Base-by-base conservation (phyloP, 30 jellyfish, hydroid and myxozoan genomes). In the Hydractinia echinata region DNA sequence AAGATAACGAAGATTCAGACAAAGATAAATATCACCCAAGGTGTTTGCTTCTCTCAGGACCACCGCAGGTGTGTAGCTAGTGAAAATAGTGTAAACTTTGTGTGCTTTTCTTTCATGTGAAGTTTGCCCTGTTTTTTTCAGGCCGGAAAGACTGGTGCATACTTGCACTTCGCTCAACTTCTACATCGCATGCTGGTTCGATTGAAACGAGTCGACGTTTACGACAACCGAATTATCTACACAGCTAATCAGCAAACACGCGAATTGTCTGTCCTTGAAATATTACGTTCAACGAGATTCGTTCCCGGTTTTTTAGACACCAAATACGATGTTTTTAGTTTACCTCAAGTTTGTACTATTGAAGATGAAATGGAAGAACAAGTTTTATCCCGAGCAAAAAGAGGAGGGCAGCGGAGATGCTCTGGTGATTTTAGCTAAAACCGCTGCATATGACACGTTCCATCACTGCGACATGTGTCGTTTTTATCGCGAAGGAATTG, bases 131-230 rank as follows among this genome's bases (percentile, higher is more conserved):
- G 19, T 64, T 7, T 64, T 16, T 67, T 44, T 9, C 67, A 90
- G 97, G 95, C 84, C 86, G 97, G 97, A n/a, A 90, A 90, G 72
- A 90, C 97, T 54, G 97, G 97, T 53, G 95, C 97, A 11, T 90
- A 81, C 73, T 56, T 90, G 78, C 91, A 90, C 55, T 90, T 90
- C 83, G 92, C 95, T 5, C 83, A 89, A 52, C 94, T 90, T 19
- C 78, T 90, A 4, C 97, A 90, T 55, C 91, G 95, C 69, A 85
- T 90, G 97, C 88, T 90, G 73, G 77, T 85, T 85, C 94, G 97
- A 5, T 86, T 90, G 14, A 90, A 90, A 61, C 78, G 97, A 18
- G 97, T 90, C 13, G 97, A 90, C 52, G 97, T 90, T 49, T 82
- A 85, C 61, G 95, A 90, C 79, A 90, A 86, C 87, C 76, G 94